Conservation (phyloP, 2,113 vertebrate genomes). For the Equus quagga region DNA sequence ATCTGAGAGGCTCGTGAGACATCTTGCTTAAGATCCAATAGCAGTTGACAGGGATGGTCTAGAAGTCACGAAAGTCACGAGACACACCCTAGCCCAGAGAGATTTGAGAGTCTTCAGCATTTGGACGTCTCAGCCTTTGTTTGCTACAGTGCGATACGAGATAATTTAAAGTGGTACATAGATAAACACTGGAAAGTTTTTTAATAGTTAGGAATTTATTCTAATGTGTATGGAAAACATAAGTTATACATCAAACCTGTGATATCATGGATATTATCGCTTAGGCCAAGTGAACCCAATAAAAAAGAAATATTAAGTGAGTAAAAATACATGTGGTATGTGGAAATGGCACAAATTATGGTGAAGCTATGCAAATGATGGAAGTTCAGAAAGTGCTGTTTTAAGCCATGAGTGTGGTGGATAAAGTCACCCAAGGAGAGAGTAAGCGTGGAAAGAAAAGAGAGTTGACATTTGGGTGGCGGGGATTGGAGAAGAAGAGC, state of each 20-base stretch:
- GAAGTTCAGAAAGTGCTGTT: conserved; percentile 47
- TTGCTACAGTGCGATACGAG: neutral
- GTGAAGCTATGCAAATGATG: neutral
- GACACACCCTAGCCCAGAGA: neutral
- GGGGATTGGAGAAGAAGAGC: conserved; percentile 59
- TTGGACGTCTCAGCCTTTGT: neutral
- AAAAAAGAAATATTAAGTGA: conserved; percentile 44
- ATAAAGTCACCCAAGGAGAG: conserved; percentile 37
- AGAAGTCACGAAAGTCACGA: conserved; percentile 26
- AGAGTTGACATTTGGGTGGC: conserved; percentile 61
- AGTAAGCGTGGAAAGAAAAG: conserved; percentile 57
- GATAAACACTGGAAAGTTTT: neutral
- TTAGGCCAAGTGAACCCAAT: conserved; percentile 7
- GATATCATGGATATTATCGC: neutral
- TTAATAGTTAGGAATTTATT: neutral
- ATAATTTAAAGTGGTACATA: neutral
- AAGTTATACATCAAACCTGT: conserved; percentile 1
- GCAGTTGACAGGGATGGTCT: neutral
- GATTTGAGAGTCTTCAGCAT: neutral
- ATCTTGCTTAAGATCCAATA: conserved; percentile 48
- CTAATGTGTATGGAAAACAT: conserved; percentile 27
- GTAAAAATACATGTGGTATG: conserved; percentile 17
- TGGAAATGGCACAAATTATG: conserved; percentile 34
- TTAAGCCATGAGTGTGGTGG: neutral
- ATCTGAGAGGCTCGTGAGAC: conserved; percentile 26